Base-by-base conservation (phyloP, 2,113 vertebrate genomes). In the Narcine bancroftii region DNA sequence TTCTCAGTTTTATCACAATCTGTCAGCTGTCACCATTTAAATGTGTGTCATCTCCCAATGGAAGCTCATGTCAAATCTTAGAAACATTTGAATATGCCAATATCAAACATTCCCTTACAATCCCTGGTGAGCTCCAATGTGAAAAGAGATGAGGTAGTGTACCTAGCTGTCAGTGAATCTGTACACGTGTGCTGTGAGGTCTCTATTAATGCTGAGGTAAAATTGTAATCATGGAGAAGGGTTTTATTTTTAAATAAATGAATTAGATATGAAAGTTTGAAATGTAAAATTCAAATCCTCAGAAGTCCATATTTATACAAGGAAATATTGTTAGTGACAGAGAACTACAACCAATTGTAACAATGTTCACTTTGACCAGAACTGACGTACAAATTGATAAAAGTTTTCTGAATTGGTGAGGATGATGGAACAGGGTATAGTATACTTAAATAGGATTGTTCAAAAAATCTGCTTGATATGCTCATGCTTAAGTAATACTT, bases 41-140 rank as follows among this genome's bases (percentile, higher is more conserved):
- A 83, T 50, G 77, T 83, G 39, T 60, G 50, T 87, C 83, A 87
- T 83, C 83, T 87, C 53, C 53, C 83, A 87, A 19, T 63, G 53
- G 83, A 87, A 5, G 15, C 6, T 5, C 63, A 53, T 33, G 39
- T 87, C 85, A 89, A 89, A 63, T 53, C 83, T 89, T 63, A 63
- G 53, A 63, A 19, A 89, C 85, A 89, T 19, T 39, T 89, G 81
- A 63, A 60, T 65, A 65, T n/a, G 2, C 36, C 63, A 17, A 63
- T n/a, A 65, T 56, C 39, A 56, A 89, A 42, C 60, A 89, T 56
- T 89, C 56, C 63, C 36, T 89, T 89, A 36, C 60, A 53, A 56
- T 65, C 17, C 56, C 39, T 89, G 15, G 85, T 89, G 85, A n/a
- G 39, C 85, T 65, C 85, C 56, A 39, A 42, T 56, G 65, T 65